Evolutionary conservation across 2,797 vertebrate species (phyloP).

Genomic region (Manis pentadactyla): DNA sequence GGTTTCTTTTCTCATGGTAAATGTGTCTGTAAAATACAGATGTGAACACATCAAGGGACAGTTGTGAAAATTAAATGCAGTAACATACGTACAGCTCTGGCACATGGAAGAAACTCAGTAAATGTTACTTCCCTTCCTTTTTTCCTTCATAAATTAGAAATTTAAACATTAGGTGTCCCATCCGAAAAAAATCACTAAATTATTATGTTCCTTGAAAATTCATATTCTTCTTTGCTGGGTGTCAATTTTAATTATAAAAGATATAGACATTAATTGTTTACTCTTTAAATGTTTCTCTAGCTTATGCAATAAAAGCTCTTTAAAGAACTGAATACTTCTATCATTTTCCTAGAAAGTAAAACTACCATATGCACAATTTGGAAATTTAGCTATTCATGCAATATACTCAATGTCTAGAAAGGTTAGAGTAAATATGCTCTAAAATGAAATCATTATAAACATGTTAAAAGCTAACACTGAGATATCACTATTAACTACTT

Average conservation of each 20-base stretch:
- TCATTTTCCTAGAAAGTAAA: conserved; percentile 61
- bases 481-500: conserved; percentile 46
- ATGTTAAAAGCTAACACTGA: conserved; percentile 54
- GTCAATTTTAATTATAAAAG: conserved; percentile 30
- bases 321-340: conserved; percentile 31
- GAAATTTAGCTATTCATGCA: conserved; percentile 32
- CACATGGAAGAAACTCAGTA: neutral
- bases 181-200: neutral
- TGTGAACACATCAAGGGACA: neutral
- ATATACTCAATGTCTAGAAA: conserved; percentile 19
- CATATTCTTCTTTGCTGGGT: neutral
- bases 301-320: conserved; percentile 7
- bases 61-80: conserved; percentile 46
- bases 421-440: conserved; percentile 12
- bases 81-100: neutral
- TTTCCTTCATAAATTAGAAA: conserved; percentile 18
- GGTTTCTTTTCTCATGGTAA: conserved; percentile 23
- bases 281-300: neutral
- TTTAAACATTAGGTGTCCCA: conserved; percentile 13
- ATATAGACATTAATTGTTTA: conserved; percentile 13
- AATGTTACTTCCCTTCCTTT: neutral
- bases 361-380: neutral
- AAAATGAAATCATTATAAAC: conserved; percentile 46
- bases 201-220: neutral
- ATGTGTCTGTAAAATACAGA: neutral